Evolutionary conservation across 2,888 invertebrate species (phyloP).

Genomic region (Atethmia centrago): DNA sequence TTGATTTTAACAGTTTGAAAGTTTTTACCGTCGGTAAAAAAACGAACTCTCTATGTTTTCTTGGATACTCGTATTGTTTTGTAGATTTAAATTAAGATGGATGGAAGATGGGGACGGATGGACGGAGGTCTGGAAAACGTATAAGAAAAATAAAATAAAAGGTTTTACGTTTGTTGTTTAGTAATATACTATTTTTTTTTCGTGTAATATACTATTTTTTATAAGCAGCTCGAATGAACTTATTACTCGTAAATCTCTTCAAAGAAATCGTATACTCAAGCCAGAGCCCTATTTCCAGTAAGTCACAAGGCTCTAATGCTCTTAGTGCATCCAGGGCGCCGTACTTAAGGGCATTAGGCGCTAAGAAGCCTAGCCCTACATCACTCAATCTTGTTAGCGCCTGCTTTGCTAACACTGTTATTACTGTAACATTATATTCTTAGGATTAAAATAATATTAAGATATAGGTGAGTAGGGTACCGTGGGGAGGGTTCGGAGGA

Average conservation of each 20-base stretch:
- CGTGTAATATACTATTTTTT: too few relatives aligned
- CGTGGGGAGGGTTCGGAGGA: not conserved
- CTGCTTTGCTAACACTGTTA: slow-evolving; percentile 75
- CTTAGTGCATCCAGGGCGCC: slow-evolving; percentile 85
- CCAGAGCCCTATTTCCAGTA: slow-evolving; percentile 74
- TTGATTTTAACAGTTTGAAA: not conserved
- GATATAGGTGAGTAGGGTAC: slow-evolving; percentile 36
- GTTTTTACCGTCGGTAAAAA: not conserved
- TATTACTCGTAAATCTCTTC: slow-evolving; percentile 23
- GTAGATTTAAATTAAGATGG: too few relatives aligned
- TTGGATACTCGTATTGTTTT: too few relatives aligned
- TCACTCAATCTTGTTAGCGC: slow-evolving; percentile 82
- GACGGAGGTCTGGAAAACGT: not conserved
- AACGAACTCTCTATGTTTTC: not conserved
- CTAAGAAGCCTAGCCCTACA: slow-evolving; percentile 86
- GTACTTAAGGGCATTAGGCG: slow-evolving; percentile 83
- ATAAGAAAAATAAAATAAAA: not conserved
- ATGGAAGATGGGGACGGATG: too few relatives aligned
- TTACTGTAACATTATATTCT: slow-evolving; percentile 66
- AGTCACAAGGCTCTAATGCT: slow-evolving; percentile 80
- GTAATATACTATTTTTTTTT: too few relatives aligned
- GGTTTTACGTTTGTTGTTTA: not conserved
- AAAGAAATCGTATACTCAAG: slow-evolving; percentile 53
- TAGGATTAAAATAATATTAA: slow-evolving; percentile 59
- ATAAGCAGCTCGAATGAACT: slow-evolving; percentile 4